These are phyloP conservation scores for Liopterus haemorrhoidalis DNA, from an alignment of 2,888 invertebrate genomes.

Conservation along the genomic window DNA sequence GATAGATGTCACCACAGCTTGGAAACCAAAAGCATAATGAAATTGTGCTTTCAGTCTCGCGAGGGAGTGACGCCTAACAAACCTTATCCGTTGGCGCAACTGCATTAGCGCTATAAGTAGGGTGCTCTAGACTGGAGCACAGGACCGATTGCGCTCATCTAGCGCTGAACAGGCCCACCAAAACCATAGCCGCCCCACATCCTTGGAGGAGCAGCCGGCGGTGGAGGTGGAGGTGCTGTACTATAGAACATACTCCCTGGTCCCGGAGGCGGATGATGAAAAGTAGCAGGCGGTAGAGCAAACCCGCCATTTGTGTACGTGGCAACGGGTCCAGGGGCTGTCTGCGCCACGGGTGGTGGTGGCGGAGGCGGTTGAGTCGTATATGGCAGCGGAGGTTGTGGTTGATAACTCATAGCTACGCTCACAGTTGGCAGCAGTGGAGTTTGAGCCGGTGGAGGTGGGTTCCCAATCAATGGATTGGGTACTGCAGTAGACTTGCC, in stretches of 20 bases:
- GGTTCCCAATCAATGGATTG: conserved; percentile 34
- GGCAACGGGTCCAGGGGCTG: conserved; percentile 19
- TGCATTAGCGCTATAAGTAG: conserved; percentile 1
- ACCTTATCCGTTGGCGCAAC: conserved; percentile 12
- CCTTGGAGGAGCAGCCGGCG: conserved; percentile 31
- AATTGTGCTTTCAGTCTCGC: conserved; percentile 22
- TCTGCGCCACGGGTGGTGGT: conserved; percentile 24
- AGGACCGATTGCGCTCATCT: neutral
- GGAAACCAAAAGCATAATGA: conserved; percentile 24
- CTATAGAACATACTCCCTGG: conserved; percentile 39
- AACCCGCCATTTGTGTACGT: conserved; percentile 37
- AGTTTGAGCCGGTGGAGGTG: conserved; percentile 38
- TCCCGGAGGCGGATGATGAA: conserved; percentile 40
- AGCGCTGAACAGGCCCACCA: conserved; percentile 11
- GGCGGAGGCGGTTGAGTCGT: conserved; percentile 16
- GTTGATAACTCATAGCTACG: conserved; percentile 22
- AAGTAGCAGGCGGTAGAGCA: conserved; percentile 48
- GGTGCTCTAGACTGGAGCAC: neutral
- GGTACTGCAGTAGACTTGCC: conserved; percentile 29
- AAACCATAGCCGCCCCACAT: conserved; percentile 24
- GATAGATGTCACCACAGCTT: conserved; percentile 20
- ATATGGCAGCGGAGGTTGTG: conserved; percentile 29
- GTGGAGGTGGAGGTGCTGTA: conserved; percentile 41
- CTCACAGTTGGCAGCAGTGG: conserved; percentile 29
- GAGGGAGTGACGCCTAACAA: conserved; percentile 20